phyloP scores from a whole-genome alignment of 2,888 invertebrate genomes.

The Rhimphoctona megacephalus region DNA sequence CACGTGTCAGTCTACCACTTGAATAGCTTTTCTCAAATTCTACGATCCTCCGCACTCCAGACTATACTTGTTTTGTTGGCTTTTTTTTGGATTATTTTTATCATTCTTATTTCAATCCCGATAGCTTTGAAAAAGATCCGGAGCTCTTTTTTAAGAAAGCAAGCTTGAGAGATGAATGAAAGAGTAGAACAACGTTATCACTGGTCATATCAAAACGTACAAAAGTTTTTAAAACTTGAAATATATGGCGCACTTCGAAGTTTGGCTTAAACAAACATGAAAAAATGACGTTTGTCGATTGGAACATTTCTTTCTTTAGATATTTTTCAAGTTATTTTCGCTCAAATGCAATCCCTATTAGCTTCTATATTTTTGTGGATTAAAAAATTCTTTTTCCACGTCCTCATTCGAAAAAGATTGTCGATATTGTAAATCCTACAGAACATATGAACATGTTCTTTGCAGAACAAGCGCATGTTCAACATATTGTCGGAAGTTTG shows the following conservation, averaged over 20 bases:
- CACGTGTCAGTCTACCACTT: constrained; percentile 68
- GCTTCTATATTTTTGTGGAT: no score
- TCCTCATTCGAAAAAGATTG: neutral
- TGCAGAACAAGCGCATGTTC: neutral
- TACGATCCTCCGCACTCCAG: constrained; percentile 30
- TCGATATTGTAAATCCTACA: neutral
- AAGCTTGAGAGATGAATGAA: constrained; percentile 32
- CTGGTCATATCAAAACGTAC: neutral
- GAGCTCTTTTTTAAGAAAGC: constrained; percentile 44
- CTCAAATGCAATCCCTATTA: no score
- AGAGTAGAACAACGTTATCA: constrained; percentile 41
- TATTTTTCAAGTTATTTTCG: no score
- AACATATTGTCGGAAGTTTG: neutral
- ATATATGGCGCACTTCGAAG: neutral
- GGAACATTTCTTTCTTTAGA: no score
- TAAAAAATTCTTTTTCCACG: no score
- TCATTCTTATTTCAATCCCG: constrained; percentile 59
- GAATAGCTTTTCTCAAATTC: constrained; percentile 59
- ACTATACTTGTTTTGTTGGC: constrained; percentile 1
- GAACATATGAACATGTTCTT: neutral
- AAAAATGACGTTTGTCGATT: neutral
- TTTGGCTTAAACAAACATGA: neutral
- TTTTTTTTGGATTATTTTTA: constrained; percentile 27
- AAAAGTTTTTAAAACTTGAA: neutral
- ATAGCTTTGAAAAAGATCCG: constrained; percentile 40